phyloP scores from a whole-genome alignment of 2,113 vertebrate species.

The Urocolius indicus region DNA sequence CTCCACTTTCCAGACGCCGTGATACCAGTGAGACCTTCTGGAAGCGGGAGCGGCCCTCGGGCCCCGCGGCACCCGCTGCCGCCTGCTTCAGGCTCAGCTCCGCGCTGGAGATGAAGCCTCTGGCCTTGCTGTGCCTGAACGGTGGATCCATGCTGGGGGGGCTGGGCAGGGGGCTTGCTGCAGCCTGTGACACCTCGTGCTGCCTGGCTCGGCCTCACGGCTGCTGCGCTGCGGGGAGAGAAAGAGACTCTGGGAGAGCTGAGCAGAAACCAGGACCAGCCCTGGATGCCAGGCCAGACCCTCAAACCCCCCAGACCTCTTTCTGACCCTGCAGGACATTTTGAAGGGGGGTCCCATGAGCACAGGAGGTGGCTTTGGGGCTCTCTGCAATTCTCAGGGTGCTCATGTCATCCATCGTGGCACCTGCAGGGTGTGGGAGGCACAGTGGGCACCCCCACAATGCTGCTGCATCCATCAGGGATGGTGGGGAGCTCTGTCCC shows the following conservation, averaged over 20 bases:
- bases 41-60: slow-evolving; percentile 71
- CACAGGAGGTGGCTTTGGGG: not conserved
- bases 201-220: not conserved
- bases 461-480: not conserved
- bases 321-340: not conserved
- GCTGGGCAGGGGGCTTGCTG: not conserved
- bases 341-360: not conserved
- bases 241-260: not conserved
- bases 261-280: not conserved
- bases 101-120: slow-evolving; percentile 64
- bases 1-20: not conserved
- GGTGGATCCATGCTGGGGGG: not conserved
- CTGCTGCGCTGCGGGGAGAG: not conserved
- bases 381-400: accelerated
- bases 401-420: not conserved
- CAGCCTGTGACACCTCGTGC: accelerated
- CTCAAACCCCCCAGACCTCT: not conserved
- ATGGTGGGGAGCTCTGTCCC: accelerated
- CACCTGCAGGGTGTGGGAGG: accelerated
- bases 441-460: not conserved
- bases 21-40: slow-evolving; percentile 81
- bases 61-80: not conserved
- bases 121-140: not conserved
- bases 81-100: slow-evolving; percentile 67
- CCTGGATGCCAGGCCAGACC: not conserved